Base-by-base conservation (phyloP, 2,888 invertebrate species). In the Protophormia terraenovae region DNA sequence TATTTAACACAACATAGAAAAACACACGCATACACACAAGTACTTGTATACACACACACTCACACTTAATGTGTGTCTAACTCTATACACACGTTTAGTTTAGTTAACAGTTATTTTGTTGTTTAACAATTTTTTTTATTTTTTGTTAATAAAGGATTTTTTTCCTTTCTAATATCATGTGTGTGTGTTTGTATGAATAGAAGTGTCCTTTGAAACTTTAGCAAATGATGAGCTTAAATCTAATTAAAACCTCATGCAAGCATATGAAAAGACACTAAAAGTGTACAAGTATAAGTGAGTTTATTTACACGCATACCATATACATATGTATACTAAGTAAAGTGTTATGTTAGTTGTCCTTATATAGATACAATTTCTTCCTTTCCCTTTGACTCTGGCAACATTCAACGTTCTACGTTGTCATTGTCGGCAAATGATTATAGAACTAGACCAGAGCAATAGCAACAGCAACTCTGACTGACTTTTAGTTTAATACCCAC, bases 181-280 rank as follows among this genome's bases (percentile, higher is more conserved):
- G 62, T 35, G 32, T 19, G 29, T 5, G 41, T 32, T 6, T 64
- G 19, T 29, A 29, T 41, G 27, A 35, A 41, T 35, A 14, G 32
- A 19, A 24, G n/a, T 19, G 32, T 58, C 66, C 50, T 71, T 75
- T 76, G 58, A 71, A 69, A 50, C 64, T 38, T 50, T 27, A 64
- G 79, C 66, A 45, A 82, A 85, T 86, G 76, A 80, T 82, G 80
- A 85, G 76, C 72, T 76, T 50, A 80, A 80, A 80, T 83, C 73
- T 83, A 81, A 83, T 77, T 86, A 83, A 83, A 83, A 80, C 41
- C 62, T 47, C 24, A 47, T 64, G 22, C 41, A 32, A 4, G 53
- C 12, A 45, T n/a, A n/a, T n/a, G n/a, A n/a, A n/a, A n/a, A 32
- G 24, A n/a, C 29, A 47, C 45, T 60, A 50, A 69, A 50, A 8